phyloP scores from a whole-genome alignment of 92 coral and sea anemone genomes.

The Palythoa grandis region DNA sequence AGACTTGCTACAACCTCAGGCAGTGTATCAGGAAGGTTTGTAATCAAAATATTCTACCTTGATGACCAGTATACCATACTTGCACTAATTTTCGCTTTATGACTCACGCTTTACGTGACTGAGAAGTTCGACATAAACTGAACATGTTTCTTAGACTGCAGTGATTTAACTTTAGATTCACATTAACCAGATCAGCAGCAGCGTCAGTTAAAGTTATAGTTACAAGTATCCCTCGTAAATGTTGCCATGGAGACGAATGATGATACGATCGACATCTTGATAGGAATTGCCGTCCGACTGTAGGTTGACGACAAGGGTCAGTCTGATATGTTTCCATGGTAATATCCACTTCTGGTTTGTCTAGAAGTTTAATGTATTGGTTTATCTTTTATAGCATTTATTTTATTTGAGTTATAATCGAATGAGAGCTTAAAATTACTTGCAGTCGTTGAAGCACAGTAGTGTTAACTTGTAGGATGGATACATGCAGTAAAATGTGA shows the following conservation, averaged over 20 bases:
- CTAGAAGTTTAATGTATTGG: too few relatives aligned
- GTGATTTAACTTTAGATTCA: background rate
- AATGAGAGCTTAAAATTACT: too few relatives aligned
- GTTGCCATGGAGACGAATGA: slow-evolving; percentile 46
- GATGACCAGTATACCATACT: background rate
- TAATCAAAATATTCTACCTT: background rate
- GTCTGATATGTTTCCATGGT: slow-evolving; percentile 33
- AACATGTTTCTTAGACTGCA: background rate
- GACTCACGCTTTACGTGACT: background rate
- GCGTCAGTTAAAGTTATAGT: background rate
- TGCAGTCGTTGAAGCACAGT: too few relatives aligned
- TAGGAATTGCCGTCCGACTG: slow-evolving; percentile 99
- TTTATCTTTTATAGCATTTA: too few relatives aligned
- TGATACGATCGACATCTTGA: slow-evolving; percentile 77
- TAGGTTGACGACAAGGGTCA: slow-evolving; percentile 43
- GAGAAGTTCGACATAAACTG: background rate
- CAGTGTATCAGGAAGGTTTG: slow-evolving; percentile 90
- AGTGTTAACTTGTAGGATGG: too few relatives aligned
- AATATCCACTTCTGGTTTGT: background rate
- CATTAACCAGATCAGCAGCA: background rate
- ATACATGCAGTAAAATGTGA: too few relatives aligned
- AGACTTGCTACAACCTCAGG: slow-evolving; percentile 71
- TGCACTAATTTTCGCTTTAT: background rate
- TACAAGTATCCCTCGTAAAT: background rate
- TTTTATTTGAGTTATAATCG: too few relatives aligned